Evolutionary conservation across 2,113 vertebrate species (phyloP), one percentile per base, ranked within the genome.

Genomic region (Vicugna pacos): DNA sequence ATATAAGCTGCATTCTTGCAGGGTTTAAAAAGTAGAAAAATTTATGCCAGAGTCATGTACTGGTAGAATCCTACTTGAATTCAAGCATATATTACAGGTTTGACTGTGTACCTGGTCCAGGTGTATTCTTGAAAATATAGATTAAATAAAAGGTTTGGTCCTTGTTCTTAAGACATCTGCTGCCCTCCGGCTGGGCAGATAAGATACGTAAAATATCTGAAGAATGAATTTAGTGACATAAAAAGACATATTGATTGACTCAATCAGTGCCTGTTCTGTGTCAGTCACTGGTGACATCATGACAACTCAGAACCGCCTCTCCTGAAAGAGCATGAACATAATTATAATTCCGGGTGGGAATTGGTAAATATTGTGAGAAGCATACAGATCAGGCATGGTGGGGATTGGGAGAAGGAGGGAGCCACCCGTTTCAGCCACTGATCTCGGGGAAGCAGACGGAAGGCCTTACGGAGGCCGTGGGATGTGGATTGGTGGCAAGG

Each of bases 61-160:
- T 64, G 60, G n/a, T 22, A 80, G 52, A n/a, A 13, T 76, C 62
- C 76, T 35, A 5, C 56, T 84, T 52, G 48, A 82, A 89, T 58
- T 62, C 65, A 87, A 81, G 56, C 8, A 6, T 24, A 6, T 56
- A 12, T 67, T 60, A 70, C 3, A 16, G 86, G 28, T 32, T 65
- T 35, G 35, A 67, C 30, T 73, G 6, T 90, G 22, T 48, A 48
- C 79, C 72, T 94, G 65, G 22, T 50, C 64, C 50, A 30, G 70
- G 42, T 80, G 26, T 72, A 48, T 67, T 96, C 87, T 42, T 91
- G 85, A 86, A 94, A 77, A 81, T 82, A 93, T 77, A 90, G 95
- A 58, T 67, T 81, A 84, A 90, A 19, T 95, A 32, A 58, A 95
- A 79, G 80, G 38, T 73, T 79, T 52, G 4, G 38, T 86, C 65